Evolutionary conservation across 2,113 vertebrate species (phyloP).

Genomic region (Myotis brandtii): DNA sequence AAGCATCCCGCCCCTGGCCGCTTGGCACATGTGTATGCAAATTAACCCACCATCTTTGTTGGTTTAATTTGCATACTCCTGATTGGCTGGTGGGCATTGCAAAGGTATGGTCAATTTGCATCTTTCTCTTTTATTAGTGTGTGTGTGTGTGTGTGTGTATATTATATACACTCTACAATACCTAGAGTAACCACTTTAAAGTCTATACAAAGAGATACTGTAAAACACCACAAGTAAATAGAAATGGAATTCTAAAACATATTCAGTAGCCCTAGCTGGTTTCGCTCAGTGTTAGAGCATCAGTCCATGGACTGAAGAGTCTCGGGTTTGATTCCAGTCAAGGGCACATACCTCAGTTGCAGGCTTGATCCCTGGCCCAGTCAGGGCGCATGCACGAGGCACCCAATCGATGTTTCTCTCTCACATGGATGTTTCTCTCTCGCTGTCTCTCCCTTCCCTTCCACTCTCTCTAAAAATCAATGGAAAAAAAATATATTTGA

Average conservation of each 20-base stretch:
- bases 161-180: background rate
- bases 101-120: too few species aligned
- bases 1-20: too few species aligned
- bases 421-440: background rate
- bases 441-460: background rate
- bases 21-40: too few species aligned
- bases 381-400: background rate
- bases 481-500: background rate
- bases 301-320: background rate
- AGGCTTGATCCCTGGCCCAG: background rate
- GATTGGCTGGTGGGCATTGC: too few species aligned
- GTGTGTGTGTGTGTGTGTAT: too few species aligned
- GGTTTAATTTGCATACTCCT: too few species aligned
- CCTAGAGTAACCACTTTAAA: background rate
- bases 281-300: background rate
- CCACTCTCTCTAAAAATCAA: background rate
- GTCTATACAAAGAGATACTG: background rate
- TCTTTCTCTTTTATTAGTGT: too few species aligned
- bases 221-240: background rate
- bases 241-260: too few species aligned
- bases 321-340: background rate
- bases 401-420: background rate
- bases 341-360: background rate
- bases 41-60: too few species aligned
- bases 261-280: background rate